Base-by-base conservation (phyloP, 2,113 vertebrate genomes). In the Amazona vittata region DNA sequence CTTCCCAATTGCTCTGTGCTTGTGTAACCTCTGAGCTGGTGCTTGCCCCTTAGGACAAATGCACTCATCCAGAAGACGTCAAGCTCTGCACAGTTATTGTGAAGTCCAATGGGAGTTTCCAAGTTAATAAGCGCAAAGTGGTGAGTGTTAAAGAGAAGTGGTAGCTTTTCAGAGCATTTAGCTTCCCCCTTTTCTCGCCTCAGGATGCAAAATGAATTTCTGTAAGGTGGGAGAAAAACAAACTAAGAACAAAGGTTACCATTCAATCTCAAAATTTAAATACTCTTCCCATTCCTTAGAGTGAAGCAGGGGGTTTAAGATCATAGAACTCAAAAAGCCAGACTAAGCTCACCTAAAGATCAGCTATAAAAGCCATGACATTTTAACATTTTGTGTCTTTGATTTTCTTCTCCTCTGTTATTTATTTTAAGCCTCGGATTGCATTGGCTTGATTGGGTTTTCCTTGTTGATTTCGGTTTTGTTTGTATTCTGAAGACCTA, bases 21-120 rank as follows among this genome's bases (percentile, higher is more conserved):
- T 94, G 25, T 26, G 35, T 93, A 86, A 95, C 94, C 86, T 94
- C 85, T 93, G 52, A 97, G 93, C 98, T 84, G 97, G 94, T 98
- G 98, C 93, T 98, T 98, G 74, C 71, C 97, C 95, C 96, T 92
- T 98, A 99, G 99, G 99, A 99, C 98, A 99, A 99, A 98, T 99
- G 99, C 97, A 99, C 99, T 97, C 99, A 99, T 98, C 99, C 99
- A 50, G 99, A 99, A 97, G 99, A 99, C 96, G 98, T 99, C 98
- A 99, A 98, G 97, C 98, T 99, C 97, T 99, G 99, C 98, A 98
- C 99, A 59, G 98, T 99, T 97, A 98, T 99, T 98, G 98, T 99
- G 96, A 99, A 99, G 98, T 98, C 99, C 98, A 99, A 99, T 93
- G 99, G 99, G 97, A 99, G 98, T 95, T 99, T 99, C 98, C 99